Evolutionary conservation across 2,888 invertebrate genomes (phyloP).

Genomic region (Sthenelais limicola): DNA sequence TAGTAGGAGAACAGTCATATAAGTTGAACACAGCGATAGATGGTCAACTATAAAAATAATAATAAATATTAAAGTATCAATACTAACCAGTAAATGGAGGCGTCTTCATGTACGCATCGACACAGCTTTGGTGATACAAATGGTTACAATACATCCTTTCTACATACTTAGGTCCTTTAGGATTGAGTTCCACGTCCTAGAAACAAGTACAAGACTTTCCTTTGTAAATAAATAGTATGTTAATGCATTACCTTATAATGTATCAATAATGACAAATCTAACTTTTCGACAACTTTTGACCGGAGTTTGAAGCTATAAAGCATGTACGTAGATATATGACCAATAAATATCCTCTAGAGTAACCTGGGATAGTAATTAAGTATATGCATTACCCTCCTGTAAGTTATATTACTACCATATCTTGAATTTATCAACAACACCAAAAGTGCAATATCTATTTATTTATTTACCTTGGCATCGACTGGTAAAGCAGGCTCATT

Average conservation of each 20-base stretch:
- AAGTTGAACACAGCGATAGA: not conserved
- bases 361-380: too few species aligned
- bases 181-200: slow-evolving; percentile 76
- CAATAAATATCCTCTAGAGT: too few species aligned
- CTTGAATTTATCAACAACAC: not conserved
- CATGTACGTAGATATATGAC: too few species aligned
- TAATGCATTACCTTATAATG: too few species aligned
- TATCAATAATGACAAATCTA: too few species aligned
- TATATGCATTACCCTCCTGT: too few species aligned
- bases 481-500: slow-evolving; percentile 77
- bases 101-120: slow-evolving; percentile 80
- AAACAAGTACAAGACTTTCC: too few species aligned
- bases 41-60: not conserved
- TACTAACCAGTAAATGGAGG: slow-evolving; percentile 80
- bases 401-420: too few species aligned
- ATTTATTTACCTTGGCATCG: slow-evolving; percentile 67
- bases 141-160: slow-evolving; percentile 84
- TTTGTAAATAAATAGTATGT: too few species aligned
- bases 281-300: too few species aligned
- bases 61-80: slow-evolving; percentile 1
- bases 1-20: too few species aligned
- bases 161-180: slow-evolving; percentile 74
- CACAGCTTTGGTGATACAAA: slow-evolving; percentile 80
- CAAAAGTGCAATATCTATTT: not conserved
- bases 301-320: too few species aligned